Percentiles rank a stretch among this genome's conserved stretches.
Evolutionary conservation across 2,797 vertebrate genomes (phyloP).

Genomic region (Rhincodon typus): DNA sequence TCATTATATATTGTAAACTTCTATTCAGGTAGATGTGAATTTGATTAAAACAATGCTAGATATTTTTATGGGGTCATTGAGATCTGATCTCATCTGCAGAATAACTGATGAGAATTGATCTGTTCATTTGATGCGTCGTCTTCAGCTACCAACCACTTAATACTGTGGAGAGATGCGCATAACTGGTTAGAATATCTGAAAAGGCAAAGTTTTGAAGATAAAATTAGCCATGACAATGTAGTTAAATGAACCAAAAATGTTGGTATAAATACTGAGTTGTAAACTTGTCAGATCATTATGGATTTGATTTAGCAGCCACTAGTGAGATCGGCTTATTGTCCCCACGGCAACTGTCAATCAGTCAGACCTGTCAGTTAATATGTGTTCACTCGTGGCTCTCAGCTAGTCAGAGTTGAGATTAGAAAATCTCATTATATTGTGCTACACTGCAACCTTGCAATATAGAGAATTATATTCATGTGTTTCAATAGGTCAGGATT

Average conservation of each 20-base stretch:
- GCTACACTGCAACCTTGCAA: not conserved
- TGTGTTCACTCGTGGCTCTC: not conserved
- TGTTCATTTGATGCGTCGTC: not conserved
- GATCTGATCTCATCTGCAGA: not conserved
- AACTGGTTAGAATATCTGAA: not conserved
- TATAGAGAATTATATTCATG: not conserved
- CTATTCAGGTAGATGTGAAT: not conserved
- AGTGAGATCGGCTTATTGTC: not conserved
- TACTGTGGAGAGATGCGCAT: not conserved
- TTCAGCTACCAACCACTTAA: not conserved
- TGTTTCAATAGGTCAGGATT: not conserved
- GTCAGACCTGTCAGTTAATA: not conserved
- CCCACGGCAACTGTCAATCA: not conserved
- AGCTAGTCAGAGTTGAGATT: not conserved
- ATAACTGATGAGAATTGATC: not conserved
- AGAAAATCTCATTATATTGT: constrained; percentile 13
- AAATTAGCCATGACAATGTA: not conserved
- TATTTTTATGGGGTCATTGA: not conserved
- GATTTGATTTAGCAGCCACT: not conserved
- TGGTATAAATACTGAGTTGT: not conserved
- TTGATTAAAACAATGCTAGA: not conserved
- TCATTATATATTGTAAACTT: not conserved
- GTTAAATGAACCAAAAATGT: not conserved
- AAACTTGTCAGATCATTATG: not conserved
- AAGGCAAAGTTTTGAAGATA: not conserved